Evolutionary conservation across 2,888 invertebrate genomes (phyloP).

Genomic region (Eristalinus sepulchralis): DNA sequence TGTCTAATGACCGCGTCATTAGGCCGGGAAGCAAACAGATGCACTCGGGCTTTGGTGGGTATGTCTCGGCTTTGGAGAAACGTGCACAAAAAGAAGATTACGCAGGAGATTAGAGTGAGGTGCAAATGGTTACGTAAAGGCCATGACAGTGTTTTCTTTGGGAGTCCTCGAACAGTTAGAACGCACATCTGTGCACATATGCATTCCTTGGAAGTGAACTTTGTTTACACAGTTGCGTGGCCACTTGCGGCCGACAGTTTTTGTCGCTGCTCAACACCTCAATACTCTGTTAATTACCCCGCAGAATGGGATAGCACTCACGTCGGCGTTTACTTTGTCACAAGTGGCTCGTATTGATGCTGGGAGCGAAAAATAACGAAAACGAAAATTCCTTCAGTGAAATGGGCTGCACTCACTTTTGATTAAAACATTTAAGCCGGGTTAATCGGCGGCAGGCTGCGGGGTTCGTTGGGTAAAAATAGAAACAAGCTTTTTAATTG

Average conservation of each 20-base stretch:
- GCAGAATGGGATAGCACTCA: conserved; percentile 12
- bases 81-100: not conserved
- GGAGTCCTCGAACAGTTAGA: conserved; percentile 32
- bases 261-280: conserved; percentile 42
- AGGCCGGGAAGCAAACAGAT: conserved; percentile 29
- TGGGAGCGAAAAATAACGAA: not conserved
- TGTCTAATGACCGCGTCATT: conserved; percentile 42
- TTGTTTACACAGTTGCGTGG: conserved; percentile 55
- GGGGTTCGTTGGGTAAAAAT: not conserved
- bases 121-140: not conserved
- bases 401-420: conserved; percentile 58
- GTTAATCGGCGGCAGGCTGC: conserved; percentile 25
- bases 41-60: not conserved
- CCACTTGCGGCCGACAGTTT: conserved; percentile 33
- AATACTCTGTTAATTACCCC: conserved; percentile 45
- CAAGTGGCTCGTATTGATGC: conserved; percentile 8
- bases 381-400: conserved; percentile 23
- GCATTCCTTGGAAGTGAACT: conserved; percentile 27
- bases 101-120: not conserved
- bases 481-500: conserved; percentile 38
- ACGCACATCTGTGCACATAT: not conserved
- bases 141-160: conserved; percentile 13
- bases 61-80: not conserved
- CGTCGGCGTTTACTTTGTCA: conserved; percentile 32
- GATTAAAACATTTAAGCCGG: conserved; percentile 58